Evolutionary conservation across 1,140 invertebrate species (phyloP).

Genomic region (Drosophila auraria): DNA sequence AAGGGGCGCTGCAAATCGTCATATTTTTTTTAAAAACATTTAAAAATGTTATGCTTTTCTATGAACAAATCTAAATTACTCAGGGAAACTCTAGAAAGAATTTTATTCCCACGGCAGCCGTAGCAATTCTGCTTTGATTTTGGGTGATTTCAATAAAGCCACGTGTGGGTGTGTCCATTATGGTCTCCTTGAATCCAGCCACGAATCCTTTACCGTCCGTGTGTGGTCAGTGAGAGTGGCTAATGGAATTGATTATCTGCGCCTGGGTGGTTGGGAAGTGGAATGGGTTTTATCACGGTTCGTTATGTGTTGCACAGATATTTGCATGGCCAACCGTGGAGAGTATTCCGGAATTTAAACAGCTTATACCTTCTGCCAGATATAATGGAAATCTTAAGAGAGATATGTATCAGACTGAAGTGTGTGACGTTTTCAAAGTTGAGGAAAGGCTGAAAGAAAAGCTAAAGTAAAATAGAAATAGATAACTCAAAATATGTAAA

Average conservation of each 20-base stretch:
- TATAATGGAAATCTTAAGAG: slow-evolving; percentile 6
- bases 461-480: not conserved
- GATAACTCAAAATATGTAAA: no score
- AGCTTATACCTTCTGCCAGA: not conserved
- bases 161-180: slow-evolving; percentile 16
- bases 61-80: no score
- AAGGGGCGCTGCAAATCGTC: not conserved
- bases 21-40: no score
- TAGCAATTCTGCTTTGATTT: slow-evolving; percentile 13
- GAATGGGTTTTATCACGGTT: slow-evolving; percentile 34
- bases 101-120: slow-evolving; percentile 16
- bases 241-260: slow-evolving; percentile 75
- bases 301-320: slow-evolving; percentile 27
- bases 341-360: not conserved
- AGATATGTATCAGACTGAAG: no score
- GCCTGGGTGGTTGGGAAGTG: slow-evolving; percentile 40
- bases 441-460: not conserved
- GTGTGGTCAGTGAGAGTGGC: slow-evolving; percentile 25
- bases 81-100: not conserved
- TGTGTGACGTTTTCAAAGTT: no score
- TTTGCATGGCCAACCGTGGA: slow-evolving; percentile 48
- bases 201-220: slow-evolving; percentile 23
- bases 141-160: not conserved
- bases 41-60: no score
- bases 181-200: slow-evolving; percentile 11